These are phyloP conservation scores for Struthio camelus DNA, from an alignment of 2,113 vertebrate species.

Conservation along the genomic window DNA sequence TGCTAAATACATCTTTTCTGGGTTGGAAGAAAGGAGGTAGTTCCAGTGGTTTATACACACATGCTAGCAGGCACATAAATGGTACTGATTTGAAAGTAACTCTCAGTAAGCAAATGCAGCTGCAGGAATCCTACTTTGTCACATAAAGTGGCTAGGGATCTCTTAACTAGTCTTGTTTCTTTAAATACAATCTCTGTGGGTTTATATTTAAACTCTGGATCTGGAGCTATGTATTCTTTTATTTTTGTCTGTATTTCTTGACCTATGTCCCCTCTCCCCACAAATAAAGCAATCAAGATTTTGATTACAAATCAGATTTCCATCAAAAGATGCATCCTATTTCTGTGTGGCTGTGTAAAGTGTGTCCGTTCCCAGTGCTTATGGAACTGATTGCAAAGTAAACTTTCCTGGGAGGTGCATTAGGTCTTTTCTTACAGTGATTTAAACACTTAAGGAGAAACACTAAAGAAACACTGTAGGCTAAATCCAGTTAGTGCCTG, in stretches of 20 bases:
- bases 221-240: background rate
- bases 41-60: background rate
- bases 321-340: background rate
- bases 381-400: background rate
- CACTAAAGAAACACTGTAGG: background rate
- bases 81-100: background rate
- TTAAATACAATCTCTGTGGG: background rate
- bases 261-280: conserved; percentile 8
- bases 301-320: conserved; percentile 15
- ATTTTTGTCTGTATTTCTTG: conserved; percentile 45
- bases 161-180: background rate
- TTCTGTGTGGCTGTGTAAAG: background rate
- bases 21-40: background rate
- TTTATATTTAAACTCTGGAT: conserved; percentile 2
- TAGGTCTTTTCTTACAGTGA: background rate
- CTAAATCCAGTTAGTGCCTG: background rate
- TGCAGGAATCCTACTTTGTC: conserved; percentile 7
- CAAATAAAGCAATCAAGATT: conserved; percentile 23
- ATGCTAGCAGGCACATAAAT: conserved; percentile 28
- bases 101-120: background rate
- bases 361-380: background rate
- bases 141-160: background rate
- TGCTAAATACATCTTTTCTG: conserved; percentile 4
- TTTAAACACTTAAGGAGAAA: background rate
- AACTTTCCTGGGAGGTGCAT: background rate